Evolutionary conservation across 2,797 vertebrate genomes (phyloP).

Genomic region (Florisuga fusca): DNA sequence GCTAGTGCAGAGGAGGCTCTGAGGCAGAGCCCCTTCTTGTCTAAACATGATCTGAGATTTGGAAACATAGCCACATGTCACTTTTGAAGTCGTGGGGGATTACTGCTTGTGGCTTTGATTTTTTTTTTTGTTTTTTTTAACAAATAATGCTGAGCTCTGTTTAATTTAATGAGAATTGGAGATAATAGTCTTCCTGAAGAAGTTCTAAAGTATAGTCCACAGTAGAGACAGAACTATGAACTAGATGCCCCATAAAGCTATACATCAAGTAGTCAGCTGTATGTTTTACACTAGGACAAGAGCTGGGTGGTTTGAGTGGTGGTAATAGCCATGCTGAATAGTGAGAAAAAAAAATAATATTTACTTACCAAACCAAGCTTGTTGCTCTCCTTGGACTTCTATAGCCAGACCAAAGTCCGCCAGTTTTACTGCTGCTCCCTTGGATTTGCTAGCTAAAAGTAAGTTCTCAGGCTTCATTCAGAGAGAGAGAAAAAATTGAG

Average conservation of each 20-base stretch:
- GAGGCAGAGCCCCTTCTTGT: background rate
- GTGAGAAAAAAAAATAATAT: background rate
- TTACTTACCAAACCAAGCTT: constrained; percentile 96
- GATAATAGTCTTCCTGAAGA: background rate
- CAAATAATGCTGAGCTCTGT: background rate
- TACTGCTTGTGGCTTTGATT: background rate
- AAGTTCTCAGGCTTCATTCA: constrained; percentile 94
- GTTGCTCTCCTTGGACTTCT: constrained; percentile 96
- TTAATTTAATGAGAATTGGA: background rate
- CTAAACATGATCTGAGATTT: background rate
- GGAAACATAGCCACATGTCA: background rate
- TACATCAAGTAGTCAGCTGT: background rate
- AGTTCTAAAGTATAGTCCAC: background rate
- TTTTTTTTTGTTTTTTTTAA: background rate
- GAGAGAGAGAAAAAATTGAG: constrained; percentile 58
- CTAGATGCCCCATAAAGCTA: background rate
- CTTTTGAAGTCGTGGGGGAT: background rate
- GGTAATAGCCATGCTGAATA: background rate
- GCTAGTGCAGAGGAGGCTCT: background rate
- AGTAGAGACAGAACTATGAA: background rate
- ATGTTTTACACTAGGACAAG: background rate
- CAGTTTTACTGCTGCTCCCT: constrained; percentile 96
- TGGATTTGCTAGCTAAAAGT: constrained; percentile 96
- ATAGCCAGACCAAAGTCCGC: constrained; percentile 97
- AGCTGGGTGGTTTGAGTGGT: background rate